Base-by-base conservation (phyloP, 2,888 invertebrate species). In the Bursaphelenchus okinawaensis region DNA sequence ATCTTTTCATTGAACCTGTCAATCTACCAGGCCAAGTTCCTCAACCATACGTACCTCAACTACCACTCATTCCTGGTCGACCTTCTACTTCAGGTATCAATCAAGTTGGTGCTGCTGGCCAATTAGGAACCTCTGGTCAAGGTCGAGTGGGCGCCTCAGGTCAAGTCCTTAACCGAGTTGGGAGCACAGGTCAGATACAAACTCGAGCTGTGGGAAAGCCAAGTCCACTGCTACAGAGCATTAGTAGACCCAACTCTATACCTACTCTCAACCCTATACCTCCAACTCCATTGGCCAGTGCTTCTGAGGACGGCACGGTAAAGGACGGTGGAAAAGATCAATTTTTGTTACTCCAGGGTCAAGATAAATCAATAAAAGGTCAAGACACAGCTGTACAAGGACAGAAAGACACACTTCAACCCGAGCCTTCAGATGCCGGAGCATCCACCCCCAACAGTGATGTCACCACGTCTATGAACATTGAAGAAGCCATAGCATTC, bases 401-500 rank as follows among this genome's bases (percentile, higher is more conserved):
- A 40, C 40, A n/a, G n/a, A n/a, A n/a, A n/a, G n/a, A n/a, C n/a
- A n/a, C n/a, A n/a, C n/a, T n/a, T n/a, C n/a, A n/a, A n/a, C n/a
- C 40, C 40, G 40, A 40, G 6, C 40, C 12, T n/a, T 16, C 16
- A 16, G 40, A 40, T n/a, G 40, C 40, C 40, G 40, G 40, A 7
- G 31, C 8, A 1, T 56, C 56, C 56, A 27, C 56, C 2, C 27
- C 56, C 23, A 26, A 19, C 3, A 40, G 50, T 3, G 20, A 19
- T 27, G 60, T 50, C 1, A 40, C 16, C 40, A 59, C 60, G 1
- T 50, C 60, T 4, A 51, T 59, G 29, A 19, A 31, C 23, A 59
- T 59, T 4, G 29, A 29, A 40, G 60, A 59, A 20, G 60, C 60
- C 4, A 59, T 59, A 1, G 60, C 51, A 20, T 23, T 59, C 22